These are phyloP conservation scores for Zosterops hypoxanthus DNA, from an alignment of 2,113 vertebrate genomes.

Conservation along the genomic window DNA sequence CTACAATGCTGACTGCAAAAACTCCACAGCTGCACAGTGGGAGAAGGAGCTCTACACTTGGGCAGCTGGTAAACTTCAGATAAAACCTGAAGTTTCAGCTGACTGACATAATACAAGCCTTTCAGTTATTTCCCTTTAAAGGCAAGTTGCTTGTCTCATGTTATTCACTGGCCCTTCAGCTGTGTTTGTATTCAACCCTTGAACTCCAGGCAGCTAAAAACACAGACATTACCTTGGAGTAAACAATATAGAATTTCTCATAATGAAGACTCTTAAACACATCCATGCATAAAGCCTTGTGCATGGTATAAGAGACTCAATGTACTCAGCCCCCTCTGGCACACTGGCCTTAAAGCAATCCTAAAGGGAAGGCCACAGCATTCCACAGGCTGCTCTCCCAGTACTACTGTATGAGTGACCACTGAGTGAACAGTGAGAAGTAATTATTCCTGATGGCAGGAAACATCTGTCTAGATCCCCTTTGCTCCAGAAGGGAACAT, in stretches of 20 bases:
- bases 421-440: neutral
- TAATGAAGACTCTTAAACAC: neutral
- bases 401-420: neutral
- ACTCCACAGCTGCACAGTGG: neutral
- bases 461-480: neutral
- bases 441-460: neutral
- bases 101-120: neutral
- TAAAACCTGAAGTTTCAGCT: neutral
- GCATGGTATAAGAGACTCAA: rapidly evolving
- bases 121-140: conserved; percentile 14
- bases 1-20: neutral
- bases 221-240: neutral
- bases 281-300: neutral
- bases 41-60: neutral
- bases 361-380: neutral
- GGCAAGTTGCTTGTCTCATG: neutral
- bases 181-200: neutral
- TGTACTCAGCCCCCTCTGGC: neutral
- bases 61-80: conserved; percentile 23
- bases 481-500: neutral
- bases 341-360: neutral
- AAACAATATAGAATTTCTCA: neutral
- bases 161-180: neutral
- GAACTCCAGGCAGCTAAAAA: neutral
- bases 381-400: neutral